These are phyloP conservation scores for Tetramorium bicarinatum DNA, from an alignment of 2,888 invertebrate genomes.

Conservation along the genomic window DNA sequence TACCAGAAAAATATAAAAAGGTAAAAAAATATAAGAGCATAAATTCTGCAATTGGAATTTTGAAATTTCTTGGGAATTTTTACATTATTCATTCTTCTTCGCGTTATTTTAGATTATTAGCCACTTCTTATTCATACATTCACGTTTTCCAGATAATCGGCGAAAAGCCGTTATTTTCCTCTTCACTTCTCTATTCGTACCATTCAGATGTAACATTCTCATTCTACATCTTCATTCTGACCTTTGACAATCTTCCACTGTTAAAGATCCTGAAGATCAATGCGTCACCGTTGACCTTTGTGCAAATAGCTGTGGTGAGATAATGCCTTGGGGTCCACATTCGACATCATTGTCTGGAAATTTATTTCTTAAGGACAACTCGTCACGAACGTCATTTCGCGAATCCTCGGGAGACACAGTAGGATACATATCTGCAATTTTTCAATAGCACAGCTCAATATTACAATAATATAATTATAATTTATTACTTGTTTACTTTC, in stretches of 20 bases:
- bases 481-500: not conserved
- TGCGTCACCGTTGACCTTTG: constrained; percentile 69
- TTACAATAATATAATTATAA: not conserved
- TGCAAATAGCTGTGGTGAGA: constrained; percentile 2
- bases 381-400: constrained; percentile 1
- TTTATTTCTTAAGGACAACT: constrained; percentile 56
- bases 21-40: no score
- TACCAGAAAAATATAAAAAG: not conserved
- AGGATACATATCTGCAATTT: not conserved
- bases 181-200: not conserved
- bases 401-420: constrained; percentile 39
- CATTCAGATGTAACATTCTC: not conserved
- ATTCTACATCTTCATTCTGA: constrained; percentile 49
- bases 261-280: constrained; percentile 64
- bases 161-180: not conserved
- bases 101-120: not conserved
- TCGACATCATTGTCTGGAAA: constrained; percentile 43
- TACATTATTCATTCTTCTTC: not conserved
- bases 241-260: constrained; percentile 67
- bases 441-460: not conserved
- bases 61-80: not conserved
- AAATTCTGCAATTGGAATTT: not conserved
- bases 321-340: constrained; percentile 51
- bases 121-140: not conserved
- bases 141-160: not conserved